phyloP scores from a whole-genome alignment of 2,113 vertebrate species.

The Progne subis region DNA sequence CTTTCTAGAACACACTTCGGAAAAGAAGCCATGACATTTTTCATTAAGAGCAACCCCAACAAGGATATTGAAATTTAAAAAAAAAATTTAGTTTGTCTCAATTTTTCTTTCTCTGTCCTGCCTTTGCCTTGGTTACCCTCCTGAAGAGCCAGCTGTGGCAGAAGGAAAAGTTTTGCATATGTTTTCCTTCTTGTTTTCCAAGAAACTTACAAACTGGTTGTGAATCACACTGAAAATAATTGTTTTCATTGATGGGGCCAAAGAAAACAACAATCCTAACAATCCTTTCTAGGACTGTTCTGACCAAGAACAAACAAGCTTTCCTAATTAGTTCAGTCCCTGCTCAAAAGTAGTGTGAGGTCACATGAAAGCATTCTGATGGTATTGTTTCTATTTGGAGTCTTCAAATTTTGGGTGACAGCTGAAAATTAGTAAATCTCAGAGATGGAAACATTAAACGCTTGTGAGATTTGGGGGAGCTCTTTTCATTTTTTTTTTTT shows the following conservation, averaged over 20 bases:
- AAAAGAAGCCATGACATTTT: not conserved
- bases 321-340: not conserved
- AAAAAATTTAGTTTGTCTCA: not conserved
- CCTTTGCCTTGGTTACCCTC: not conserved
- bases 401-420: not conserved
- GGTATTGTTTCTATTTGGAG: not conserved
- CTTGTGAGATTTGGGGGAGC: not conserved
- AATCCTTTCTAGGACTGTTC: not conserved
- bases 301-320: not conserved
- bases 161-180: not conserved
- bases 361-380: not conserved
- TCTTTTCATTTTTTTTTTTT: fast-evolving
- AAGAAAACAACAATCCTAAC: not conserved
- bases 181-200: constrained; percentile 11
- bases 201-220: not conserved
- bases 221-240: not conserved
- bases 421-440: not conserved
- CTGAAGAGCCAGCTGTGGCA: not conserved
- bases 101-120: not conserved
- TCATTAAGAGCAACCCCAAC: not conserved
- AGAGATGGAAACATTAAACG: not conserved
- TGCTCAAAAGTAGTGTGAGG: not conserved
- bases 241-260: not conserved
- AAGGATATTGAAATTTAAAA: not conserved
- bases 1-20: not conserved